Evolutionary conservation across 2,797 vertebrate species (phyloP).

Genomic region (Etheostoma perlongum): DNA sequence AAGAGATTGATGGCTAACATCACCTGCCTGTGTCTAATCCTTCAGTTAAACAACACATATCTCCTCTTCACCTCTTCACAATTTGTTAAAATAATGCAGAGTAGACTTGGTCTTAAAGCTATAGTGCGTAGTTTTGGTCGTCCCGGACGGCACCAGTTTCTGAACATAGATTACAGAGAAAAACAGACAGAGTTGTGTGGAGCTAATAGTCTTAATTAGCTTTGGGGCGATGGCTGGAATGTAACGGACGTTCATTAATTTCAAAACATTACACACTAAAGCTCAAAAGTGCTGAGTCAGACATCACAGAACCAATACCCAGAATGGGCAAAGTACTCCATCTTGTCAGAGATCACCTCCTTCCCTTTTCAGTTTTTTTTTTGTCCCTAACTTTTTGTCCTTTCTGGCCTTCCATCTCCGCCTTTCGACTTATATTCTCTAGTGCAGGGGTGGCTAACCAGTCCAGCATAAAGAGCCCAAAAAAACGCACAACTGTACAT

Average conservation of each 20-base stretch:
- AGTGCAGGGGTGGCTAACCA: too few species aligned
- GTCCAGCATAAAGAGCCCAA: too few species aligned
- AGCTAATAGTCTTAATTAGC: too few species aligned
- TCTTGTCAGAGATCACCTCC: slow-evolving; percentile 20
- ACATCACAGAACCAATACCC: slow-evolving; percentile 25
- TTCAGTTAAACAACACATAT: neutral
- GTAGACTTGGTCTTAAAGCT: neutral
- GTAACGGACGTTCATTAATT: too few species aligned
- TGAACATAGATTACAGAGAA: too few species aligned
- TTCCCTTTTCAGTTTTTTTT: neutral
- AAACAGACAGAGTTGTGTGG: too few species aligned
- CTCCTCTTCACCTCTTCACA: neutral
- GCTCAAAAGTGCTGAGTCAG: slow-evolving; percentile 7
- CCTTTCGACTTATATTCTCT: neutral
- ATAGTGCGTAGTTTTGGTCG: too few species aligned
- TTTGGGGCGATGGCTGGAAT: too few species aligned
- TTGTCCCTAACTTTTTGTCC: neutral
- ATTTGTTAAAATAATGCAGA: slow-evolving; percentile 11
- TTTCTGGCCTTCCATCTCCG: neutral
- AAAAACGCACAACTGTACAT: too few species aligned
- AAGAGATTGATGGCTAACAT: neutral
- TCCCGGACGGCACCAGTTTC: too few species aligned
- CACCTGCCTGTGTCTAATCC: neutral
- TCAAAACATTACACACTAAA: too few species aligned
- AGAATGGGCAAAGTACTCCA: slow-evolving; percentile 12